These are phyloP conservation scores for Corythoichthys intestinalis DNA, from an alignment of 2,113 vertebrate genomes.

Conservation along the genomic window DNA sequence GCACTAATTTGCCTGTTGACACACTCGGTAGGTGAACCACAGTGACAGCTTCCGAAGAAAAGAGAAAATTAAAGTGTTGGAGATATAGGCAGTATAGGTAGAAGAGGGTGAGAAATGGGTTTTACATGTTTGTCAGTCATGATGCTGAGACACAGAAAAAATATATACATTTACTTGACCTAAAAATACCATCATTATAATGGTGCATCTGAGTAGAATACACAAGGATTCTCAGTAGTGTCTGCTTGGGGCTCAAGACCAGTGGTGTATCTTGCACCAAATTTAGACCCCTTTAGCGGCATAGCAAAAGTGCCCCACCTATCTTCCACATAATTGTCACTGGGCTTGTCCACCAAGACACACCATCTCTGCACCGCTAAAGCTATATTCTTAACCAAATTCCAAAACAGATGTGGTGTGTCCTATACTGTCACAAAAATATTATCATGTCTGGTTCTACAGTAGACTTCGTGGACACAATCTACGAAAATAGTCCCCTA, in stretches of 20 bases:
- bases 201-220: background rate
- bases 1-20: constrained; percentile 30
- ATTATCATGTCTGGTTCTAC: background rate
- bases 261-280: too few species aligned
- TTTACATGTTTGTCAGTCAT: constrained; percentile 4
- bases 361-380: background rate
- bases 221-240: background rate
- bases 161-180: background rate
- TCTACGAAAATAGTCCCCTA: background rate
- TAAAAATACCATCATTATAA: background rate
- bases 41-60: constrained; percentile 35
- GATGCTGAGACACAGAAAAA: background rate
- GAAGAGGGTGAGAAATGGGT: constrained; percentile 2
- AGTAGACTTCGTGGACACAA: background rate
- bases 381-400: too few species aligned
- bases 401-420: too few species aligned
- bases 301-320: too few species aligned
- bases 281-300: too few species aligned
- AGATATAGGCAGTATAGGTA: background rate
- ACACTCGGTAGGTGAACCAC: constrained; percentile 28
- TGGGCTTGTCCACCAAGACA: background rate
- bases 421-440: too few species aligned
- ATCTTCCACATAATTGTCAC: too few species aligned
- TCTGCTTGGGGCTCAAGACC: too few species aligned
- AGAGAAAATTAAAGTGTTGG: background rate